phyloP scores from a whole-genome alignment of 2,888 invertebrate genomes.

The Ariolimax columbianus region DNA sequence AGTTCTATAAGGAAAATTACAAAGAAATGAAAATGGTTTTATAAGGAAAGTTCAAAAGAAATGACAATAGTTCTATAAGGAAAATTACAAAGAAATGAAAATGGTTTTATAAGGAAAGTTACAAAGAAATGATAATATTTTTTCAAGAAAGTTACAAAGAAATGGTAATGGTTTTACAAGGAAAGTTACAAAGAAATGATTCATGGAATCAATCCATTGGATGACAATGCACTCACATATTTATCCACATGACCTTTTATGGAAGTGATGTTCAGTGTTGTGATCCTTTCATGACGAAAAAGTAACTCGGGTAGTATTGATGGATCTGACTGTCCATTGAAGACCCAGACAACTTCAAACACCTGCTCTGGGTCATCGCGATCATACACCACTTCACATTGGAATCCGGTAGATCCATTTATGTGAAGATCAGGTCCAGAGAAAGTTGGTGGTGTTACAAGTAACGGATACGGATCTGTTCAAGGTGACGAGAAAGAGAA shows the following conservation, averaged over 20 bases:
- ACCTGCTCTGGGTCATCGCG: constrained; percentile 43
- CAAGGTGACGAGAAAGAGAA: background rate
- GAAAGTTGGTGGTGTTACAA: background rate
- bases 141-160: no score
- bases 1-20: no score
- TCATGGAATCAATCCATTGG: background rate
- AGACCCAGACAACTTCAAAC: constrained; percentile 38
- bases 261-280: background rate
- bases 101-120: no score
- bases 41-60: no score
- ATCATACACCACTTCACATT: constrained; percentile 26
- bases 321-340: background rate
- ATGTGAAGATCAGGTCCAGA: background rate
- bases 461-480: background rate
- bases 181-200: no score
- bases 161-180: no score
- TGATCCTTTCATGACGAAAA: background rate
- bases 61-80: no score
- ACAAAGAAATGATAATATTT: no score
- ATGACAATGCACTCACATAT: constrained; percentile 20
- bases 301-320: background rate
- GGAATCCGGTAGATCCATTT: constrained; percentile 17
- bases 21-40: no score
- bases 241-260: constrained; percentile 13
- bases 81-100: no score